Evolutionary conservation across 1,140 invertebrate genomes (phyloP).

Genomic region (Eubasilissa regina): DNA sequence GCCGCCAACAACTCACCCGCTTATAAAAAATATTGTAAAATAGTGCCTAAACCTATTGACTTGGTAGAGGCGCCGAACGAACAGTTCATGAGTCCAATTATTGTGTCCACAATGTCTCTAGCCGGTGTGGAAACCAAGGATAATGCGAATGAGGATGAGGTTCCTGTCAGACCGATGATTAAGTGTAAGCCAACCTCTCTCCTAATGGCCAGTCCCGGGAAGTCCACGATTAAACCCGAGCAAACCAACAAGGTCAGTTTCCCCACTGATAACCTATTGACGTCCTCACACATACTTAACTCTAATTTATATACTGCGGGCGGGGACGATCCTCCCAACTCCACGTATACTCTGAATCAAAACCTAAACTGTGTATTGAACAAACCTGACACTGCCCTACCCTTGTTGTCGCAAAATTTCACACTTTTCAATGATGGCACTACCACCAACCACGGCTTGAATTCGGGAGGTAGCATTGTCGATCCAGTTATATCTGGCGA

Average conservation of each 20-base stretch:
- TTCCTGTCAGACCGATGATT: not conserved
- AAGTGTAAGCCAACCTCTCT: not conserved
- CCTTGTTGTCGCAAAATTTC: too few species aligned
- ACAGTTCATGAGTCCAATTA: not conserved
- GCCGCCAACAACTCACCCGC: not conserved
- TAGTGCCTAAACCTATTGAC: not conserved
- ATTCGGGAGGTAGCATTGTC: not conserved
- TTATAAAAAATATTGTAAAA: not conserved
- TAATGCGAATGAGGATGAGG: not conserved
- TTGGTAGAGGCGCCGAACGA: not conserved
- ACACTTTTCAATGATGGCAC: too few species aligned
- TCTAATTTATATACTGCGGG: not conserved
- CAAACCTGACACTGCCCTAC: too few species aligned
- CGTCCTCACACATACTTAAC: not conserved
- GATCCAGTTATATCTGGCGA: not conserved
- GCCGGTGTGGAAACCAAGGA: not conserved
- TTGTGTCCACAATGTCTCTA: constrained; percentile 12
- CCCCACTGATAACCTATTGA: not conserved
- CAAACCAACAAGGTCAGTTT: not conserved
- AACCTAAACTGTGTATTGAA: not conserved
- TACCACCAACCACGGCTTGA: not conserved
- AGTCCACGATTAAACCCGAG: not conserved
- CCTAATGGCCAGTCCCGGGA: not conserved
- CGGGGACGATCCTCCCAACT: not conserved
- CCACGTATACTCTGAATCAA: not conserved